Evolutionary conservation across 92 coral and sea anemone genomes (phyloP).

Genomic region (Plumapathes pennacea): DNA sequence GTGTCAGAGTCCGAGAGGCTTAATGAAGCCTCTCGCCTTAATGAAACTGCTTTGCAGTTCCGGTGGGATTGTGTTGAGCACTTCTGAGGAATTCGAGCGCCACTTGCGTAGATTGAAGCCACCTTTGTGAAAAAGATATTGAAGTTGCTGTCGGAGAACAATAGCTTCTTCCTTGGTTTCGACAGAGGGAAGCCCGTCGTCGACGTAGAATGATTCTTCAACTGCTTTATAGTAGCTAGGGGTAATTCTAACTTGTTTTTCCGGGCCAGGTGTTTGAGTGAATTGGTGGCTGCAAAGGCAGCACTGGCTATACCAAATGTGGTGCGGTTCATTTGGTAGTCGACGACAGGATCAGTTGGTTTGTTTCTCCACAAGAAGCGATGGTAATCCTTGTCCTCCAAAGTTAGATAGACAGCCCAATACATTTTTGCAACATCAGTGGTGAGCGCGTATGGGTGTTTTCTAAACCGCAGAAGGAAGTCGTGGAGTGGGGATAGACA

Average conservation of each 20-base stretch:
- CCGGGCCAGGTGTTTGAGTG: conserved; percentile 8
- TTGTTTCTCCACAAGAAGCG: conserved; percentile 47
- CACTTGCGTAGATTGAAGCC: conserved; percentile 33
- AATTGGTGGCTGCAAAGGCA: conserved; percentile 40
- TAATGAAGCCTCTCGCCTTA: background rate
- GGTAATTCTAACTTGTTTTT: conserved; percentile 20
- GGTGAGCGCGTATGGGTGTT: conserved; percentile 33
- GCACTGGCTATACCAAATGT: conserved; percentile 50
- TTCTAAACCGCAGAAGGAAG: conserved; percentile 36
- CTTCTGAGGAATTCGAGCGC: conserved; percentile 35
- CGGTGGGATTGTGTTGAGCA: conserved; percentile 3
- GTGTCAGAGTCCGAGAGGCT: conserved; percentile 5
- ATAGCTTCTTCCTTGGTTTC: conserved; percentile 33
- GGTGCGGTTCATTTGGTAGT: conserved; percentile 55
- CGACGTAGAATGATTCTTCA: conserved; percentile 41
- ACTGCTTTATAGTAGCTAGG: conserved; percentile 36
- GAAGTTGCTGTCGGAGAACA: conserved; percentile 7
- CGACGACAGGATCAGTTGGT: conserved; percentile 24
- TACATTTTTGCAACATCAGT: conserved; percentile 63
- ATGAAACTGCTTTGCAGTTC: conserved; percentile 10
- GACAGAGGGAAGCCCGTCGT: conserved; percentile 37
- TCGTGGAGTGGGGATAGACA: conserved; percentile 26
- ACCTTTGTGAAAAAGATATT: conserved; percentile 28
- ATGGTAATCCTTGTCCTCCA: conserved; percentile 34
- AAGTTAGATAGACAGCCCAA: conserved; percentile 23